Evolutionary conservation across 1,140 invertebrate genomes (phyloP), one percentile per base, ranked within the genome.

Genomic region (Psix sp.): DNA sequence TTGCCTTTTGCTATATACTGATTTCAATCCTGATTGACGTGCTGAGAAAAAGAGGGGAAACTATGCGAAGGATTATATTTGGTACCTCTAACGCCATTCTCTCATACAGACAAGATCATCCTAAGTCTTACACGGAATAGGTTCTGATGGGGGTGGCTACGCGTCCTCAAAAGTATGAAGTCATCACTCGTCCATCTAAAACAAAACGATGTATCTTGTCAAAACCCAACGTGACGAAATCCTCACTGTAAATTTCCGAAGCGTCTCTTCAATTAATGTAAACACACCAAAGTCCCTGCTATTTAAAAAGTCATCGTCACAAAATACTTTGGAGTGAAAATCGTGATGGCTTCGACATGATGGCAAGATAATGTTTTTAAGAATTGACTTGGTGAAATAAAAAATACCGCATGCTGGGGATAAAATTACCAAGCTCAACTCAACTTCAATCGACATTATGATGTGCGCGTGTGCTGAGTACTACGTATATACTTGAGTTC

Each of bases 41-140:
- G n/a, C n/a, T n/a, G n/a, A n/a, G n/a, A n/a, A n/a, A n/a, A n/a
- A n/a, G n/a, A n/a, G 73, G 77, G 72, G 81, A 77, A 80, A 80
- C 80, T 82, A 82, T 80, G 75, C 71, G 67, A 42, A 59, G 83
- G 84, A 85, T 84, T 86, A 86, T 86, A 81, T 80, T 59, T 77
- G 81, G 82, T 81, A 78, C 83, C 83, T 84, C 80, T 80, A 81
- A 83, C 77, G 79, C 81, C 77, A 80, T 63, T 71, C 68, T 77
- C 72, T 52, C 52, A 66, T 78, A 67, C 71, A 43, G 60, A 74
- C 66, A 6, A 74, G 76, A 56, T 68, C 48, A 20, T 36, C 48
- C 46, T 59, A 60, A 51, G 60, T 40, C 17, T 40, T 39, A 21
- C 31, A 42, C 20, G 9, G 11, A 70, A 60, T 42, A 26, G 29